Evolutionary conservation across 1,140 invertebrate genomes (phyloP), one percentile per base, ranked within the genome.

Genomic region (Cheumatopsyche charites): DNA sequence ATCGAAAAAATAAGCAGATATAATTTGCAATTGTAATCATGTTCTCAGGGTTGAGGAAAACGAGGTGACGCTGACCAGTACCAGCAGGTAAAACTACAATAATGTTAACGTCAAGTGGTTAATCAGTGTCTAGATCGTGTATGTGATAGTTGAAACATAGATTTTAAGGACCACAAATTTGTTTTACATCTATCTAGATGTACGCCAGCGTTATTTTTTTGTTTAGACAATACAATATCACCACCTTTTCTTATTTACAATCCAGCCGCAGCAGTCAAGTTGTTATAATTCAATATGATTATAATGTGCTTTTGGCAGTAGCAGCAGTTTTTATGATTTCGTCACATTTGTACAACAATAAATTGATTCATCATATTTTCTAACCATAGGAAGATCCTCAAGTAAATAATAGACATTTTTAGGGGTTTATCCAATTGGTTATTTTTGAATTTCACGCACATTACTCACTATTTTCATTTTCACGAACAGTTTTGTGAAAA

Each of bases 11-110:
- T 15, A 5, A 63, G 13, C n/a, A 25, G 47, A 62, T 62, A 26
- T 47, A 70, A 62, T 47, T 43, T 62, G 58, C 29, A 23, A 36
- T 36, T 61, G 26, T 72, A 45, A 25, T 71, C 23, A 72, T 72
- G 61, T 71, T 72, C 70, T 55, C 70, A 72, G 70, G 70, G 63
- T 58, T 67, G 70, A 67, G 43, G 62, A 65, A 21, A 63, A 72
- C 23, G 70, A 65, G 19, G 62, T 67, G 70, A 67, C 62, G 70
- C 63, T 65, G 70, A 58, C 70, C 63, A 65, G 63, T 19, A 43
- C 21, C 29, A 65, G 62, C 62, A 72, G 70, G 70, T 72, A 71
- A 72, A 65, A 58, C 52, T 21, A 21, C n/a, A 61, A 23, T 55
- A 52, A 68, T 6, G 42, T 41, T 65, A 36, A 45, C 43, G 63